These are phyloP conservation scores for Hypomesus transpacificus DNA, from an alignment of 2,113 vertebrate species.

Conservation along the genomic window DNA sequence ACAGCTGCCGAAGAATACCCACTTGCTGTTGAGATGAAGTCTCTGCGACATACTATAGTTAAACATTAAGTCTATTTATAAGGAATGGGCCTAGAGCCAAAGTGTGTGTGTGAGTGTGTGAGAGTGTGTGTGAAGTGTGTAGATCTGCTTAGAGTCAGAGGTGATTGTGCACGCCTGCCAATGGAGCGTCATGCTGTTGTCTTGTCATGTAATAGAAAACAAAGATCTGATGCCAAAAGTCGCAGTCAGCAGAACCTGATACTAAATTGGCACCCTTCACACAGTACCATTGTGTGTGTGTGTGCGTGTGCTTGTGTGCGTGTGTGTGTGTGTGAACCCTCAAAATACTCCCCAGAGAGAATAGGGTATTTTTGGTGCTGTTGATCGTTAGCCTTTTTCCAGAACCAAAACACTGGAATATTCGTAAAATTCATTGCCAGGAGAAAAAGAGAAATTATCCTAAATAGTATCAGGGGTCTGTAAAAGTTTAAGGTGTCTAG, in stretches of 20 bases:
- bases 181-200: constrained; percentile 39
- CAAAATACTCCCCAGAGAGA: constrained; percentile 56
- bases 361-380: constrained; percentile 60
- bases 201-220: constrained; percentile 59
- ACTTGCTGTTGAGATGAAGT: constrained; percentile 16
- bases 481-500: constrained; percentile 61
- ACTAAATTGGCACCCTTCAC: constrained; percentile 2
- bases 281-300: not conserved
- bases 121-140: constrained; percentile 34
- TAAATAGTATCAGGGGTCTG: constrained; percentile 53
- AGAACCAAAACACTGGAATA: constrained; percentile 60
- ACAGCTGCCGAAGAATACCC: not conserved
- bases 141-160: constrained; percentile 34
- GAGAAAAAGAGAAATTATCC: constrained; percentile 51
- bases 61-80: not conserved
- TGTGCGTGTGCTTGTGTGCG: constrained; percentile 24
- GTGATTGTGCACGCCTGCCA: constrained; percentile 32
- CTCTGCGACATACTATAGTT: constrained; percentile 13
- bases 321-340: constrained; percentile 36
- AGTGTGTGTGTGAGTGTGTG: constrained; percentile 24
- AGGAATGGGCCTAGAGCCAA: constrained; percentile 23
- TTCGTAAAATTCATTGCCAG: constrained; percentile 54
- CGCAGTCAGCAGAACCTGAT: constrained; percentile 40
- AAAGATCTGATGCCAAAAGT: constrained; percentile 42
- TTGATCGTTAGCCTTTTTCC: constrained; percentile 59